Conservation (phyloP, 2,113 vertebrate genomes). For the Pangasianodon hypophthalmus region DNA sequence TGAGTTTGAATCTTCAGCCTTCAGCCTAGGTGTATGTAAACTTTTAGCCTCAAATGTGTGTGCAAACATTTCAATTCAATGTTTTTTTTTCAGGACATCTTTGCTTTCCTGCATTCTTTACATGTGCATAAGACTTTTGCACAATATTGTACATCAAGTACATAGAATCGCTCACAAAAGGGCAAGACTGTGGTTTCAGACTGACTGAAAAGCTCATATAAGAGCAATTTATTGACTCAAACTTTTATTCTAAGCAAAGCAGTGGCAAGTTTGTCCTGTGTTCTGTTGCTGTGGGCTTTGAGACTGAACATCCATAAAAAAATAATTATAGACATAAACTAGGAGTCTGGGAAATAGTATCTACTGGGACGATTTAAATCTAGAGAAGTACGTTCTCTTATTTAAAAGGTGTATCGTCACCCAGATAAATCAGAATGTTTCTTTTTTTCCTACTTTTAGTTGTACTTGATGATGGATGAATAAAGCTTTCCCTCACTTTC, state of each 20-base stretch:
- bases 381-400: neutral
- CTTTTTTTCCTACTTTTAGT: neutral
- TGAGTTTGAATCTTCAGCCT: neutral
- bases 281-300: neutral
- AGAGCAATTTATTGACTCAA: neutral
- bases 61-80: neutral
- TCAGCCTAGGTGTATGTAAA: neutral
- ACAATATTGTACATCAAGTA: neutral
- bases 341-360: neutral
- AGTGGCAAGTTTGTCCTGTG: neutral
- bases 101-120: neutral
- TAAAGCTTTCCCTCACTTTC: neutral
- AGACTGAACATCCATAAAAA: neutral
- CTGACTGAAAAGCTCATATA: neutral
- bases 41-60: neutral
- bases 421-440: neutral
- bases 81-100: neutral
- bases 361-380: conserved; percentile 3
- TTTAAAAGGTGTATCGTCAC: neutral
- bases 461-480: neutral
- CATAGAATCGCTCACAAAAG: neutral
- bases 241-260: neutral
- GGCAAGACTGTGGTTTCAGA: neutral
- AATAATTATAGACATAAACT: neutral
- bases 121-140: neutral